Evolutionary conservation across 2,797 vertebrate species (phyloP), one percentile per base, ranked within the genome.

Genomic region (Oreochromis mossambicus): DNA sequence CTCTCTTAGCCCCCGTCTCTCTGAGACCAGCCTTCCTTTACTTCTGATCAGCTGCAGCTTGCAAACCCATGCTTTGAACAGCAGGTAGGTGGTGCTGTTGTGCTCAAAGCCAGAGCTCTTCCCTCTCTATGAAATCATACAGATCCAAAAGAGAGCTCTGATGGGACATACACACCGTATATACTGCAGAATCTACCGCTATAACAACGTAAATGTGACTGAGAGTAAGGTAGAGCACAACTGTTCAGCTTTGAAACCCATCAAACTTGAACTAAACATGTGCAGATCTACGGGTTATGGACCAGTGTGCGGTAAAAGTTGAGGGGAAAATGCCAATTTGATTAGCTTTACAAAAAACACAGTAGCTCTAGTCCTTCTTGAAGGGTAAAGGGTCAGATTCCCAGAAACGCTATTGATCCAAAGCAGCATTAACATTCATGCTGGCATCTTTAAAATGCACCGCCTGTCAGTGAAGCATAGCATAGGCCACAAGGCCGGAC

Each of bases 351-450:
- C 15, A 77, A 84, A 81, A 86, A 86, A 89, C 36, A 38, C 34
- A 73, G 32, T 83, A 15, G 15, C 52, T 84, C 5, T 55, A n/a
- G 78, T 78, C 83, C 76, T 78, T 78, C 7, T 2, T 50, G 32
- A 90, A 88, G 87, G 86, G 91, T 80, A 87, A 83, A 83, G 85
- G 86, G 83, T 90, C 87, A 86, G 29, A 86, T 43, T 85, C 83
- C 11, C 29, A 81, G 83, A 91, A 86, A 80, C 48, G 58, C n/a
- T 88, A 94, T 93, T 82, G 93, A 92, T 94, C 81, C 4, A 4
- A 8, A 15, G 19, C n/a, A 61, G 80, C 82, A 86, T 92, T 91
- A 90, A 83, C 87, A 92, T 93, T 91, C 80, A 87, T 81, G 83
- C 83, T 32, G 88, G 83, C 38, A 3, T 81, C 87, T 84, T 88